Conservation (phyloP, 2,113 vertebrate genomes). For the Coturnix japonica region DNA sequence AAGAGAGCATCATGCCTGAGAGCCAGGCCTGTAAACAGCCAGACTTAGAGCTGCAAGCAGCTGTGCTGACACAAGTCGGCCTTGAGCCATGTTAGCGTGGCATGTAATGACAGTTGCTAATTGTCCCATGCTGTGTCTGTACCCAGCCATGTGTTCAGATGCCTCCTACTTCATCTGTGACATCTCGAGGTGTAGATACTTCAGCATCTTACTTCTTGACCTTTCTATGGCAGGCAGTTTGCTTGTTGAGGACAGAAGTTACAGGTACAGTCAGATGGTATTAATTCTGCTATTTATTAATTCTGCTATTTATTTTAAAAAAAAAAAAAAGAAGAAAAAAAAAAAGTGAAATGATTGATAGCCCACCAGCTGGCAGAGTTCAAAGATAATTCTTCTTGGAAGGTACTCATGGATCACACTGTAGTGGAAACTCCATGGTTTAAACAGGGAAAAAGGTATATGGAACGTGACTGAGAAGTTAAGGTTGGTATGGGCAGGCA, state of each 20-base stretch:
- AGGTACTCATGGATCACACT: background rate
- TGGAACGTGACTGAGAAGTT: background rate
- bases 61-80: rapidly evolving
- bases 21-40: background rate
- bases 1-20: background rate
- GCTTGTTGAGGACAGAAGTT: background rate
- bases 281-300: background rate
- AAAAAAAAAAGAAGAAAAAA: background rate
- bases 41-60: background rate
- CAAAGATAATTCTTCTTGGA: background rate
- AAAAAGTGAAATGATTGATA: background rate
- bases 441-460: background rate
- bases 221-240: background rate
- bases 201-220: background rate
- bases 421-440: background rate
- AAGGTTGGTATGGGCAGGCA: background rate
- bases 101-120: background rate
- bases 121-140: background rate
- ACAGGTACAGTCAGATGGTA: background rate
- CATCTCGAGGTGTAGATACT: rapidly evolving
- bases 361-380: background rate
- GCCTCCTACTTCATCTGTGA: background rate
- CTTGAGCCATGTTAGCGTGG: background rate
- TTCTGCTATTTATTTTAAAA: background rate
- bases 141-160: background rate